These are phyloP conservation scores for Dermatophagoides farinae DNA, from an alignment of 1,140 invertebrate species.

Conservation along the genomic window DNA sequence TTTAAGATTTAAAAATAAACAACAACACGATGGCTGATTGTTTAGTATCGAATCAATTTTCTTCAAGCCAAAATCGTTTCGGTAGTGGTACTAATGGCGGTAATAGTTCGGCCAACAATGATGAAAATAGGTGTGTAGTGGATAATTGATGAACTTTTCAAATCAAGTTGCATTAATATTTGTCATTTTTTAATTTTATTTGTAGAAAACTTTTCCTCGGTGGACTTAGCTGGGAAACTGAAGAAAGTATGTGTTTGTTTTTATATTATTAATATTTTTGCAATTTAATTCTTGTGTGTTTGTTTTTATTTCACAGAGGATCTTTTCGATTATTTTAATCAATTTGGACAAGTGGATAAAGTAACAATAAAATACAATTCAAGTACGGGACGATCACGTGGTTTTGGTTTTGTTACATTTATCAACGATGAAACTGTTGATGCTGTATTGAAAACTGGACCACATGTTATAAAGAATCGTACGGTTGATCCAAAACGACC, in stretches of 20 bases:
- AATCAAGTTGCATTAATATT: not conserved
- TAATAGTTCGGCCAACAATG: too few relatives aligned
- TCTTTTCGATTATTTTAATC: constrained; percentile 65
- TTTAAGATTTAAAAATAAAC: too few relatives aligned
- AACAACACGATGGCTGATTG: too few relatives aligned
- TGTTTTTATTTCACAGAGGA: constrained; percentile 60
- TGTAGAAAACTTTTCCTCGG: constrained; percentile 94
- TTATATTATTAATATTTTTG: not conserved
- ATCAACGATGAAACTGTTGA: constrained; percentile 65
- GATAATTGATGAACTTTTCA: too few relatives aligned
- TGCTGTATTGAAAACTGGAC: constrained; percentile 53
- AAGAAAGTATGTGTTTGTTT: constrained; percentile 60
- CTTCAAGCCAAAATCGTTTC: too few relatives aligned
- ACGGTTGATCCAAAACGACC: constrained; percentile 88
- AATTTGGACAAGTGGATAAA: constrained; percentile 74
- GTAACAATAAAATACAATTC: constrained; percentile 84
- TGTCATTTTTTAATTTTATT: constrained; percentile 23
- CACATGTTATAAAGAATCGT: constrained; percentile 77
- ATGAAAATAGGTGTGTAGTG: too few relatives aligned
- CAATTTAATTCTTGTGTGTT: constrained; percentile 9
- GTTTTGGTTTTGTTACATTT: constrained; percentile 89
- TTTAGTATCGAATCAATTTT: too few relatives aligned
- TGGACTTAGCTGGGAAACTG: constrained; percentile 88
- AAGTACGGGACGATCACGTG: constrained; percentile 63
- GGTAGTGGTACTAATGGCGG: too few relatives aligned